Evolutionary conservation across 2,888 invertebrate species (phyloP), one percentile per base, ranked within the genome.

Genomic region (Drosophila neotestacea): DNA sequence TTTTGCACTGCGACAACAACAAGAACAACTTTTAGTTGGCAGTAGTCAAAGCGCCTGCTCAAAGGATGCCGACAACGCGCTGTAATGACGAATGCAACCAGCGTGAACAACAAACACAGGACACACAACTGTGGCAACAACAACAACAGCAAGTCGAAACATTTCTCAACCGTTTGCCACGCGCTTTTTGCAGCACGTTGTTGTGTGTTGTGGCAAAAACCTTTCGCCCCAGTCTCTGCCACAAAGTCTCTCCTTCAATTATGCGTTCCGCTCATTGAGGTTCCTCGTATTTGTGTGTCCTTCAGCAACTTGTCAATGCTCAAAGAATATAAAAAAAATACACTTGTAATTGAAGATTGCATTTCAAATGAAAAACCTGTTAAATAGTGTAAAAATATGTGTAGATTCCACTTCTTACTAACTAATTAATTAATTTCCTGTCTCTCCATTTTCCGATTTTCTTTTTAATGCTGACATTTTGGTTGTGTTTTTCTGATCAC

Each of bases 11-110:
- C 54, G 60, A 70, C 62, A 72, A 48, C 60, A 34, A 30, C 6
- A 59, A 39, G 13, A 59, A 60, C 46, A 30, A 63, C 56, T 61
- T 70, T 54, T 70, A 66, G 70, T 62, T 67, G 59, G 69, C 80
- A 73, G 85, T 87, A 73, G 85, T 87, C 85, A 87, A 87, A 81
- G 89, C 73, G 69, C 16, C 67, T 50, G 67, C 70, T 77, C 85
- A 85, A 85, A 89, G 85, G 87, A 73, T 56, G 63, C 82, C 79
- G 78, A 48, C 78, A 71, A 51, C 62, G 69, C 52, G 56, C 44
- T 50, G 71, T 55, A 60, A 68, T 67, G 77, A 77, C 61, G 79
- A 73, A 65, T 73, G 73, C 79, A 79, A 51, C 65, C 56, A 79
- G 82, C 79, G 79, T 75, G 41, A 81, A 51, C 52, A 70, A 71